These are phyloP conservation scores for Rhorus exstirpatorius DNA, from an alignment of 2,888 invertebrate genomes.

Conservation along the genomic window DNA sequence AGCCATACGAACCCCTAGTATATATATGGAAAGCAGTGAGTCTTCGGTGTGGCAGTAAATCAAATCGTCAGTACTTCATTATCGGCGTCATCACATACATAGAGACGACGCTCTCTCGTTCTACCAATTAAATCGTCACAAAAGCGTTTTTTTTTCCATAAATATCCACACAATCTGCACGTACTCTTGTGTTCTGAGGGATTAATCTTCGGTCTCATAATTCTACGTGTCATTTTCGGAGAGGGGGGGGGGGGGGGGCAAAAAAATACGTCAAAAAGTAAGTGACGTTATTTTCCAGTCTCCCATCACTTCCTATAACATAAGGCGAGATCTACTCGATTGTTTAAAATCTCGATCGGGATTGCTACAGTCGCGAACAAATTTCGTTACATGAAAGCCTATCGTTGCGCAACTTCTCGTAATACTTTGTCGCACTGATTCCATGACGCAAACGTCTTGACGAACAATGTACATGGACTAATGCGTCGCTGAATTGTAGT, in stretches of 20 bases:
- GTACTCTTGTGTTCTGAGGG: not conserved
- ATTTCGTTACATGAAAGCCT: not conserved
- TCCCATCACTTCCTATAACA: not conserved
- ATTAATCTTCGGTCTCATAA: not conserved
- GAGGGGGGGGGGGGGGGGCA: too few species aligned
- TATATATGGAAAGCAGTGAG: not conserved
- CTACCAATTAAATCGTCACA: not conserved
- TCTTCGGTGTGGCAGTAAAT: constrained; percentile 14
- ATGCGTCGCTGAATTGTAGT: too few species aligned
- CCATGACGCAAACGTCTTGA: not conserved
- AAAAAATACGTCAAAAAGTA: not conserved
- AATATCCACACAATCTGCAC: not conserved
- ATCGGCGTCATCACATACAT: not conserved
- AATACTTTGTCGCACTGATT: too few species aligned
- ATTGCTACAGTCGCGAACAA: not conserved
- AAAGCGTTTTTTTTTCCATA: not conserved
- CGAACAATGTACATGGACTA: too few species aligned
- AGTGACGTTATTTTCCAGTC: not conserved
- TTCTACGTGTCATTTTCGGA: too few species aligned
- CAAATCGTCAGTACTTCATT: constrained; percentile 3
- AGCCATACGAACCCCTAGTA: too few species aligned
- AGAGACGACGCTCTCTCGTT: not conserved
- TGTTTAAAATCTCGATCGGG: not conserved
- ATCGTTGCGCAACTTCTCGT: constrained; percentile 51
- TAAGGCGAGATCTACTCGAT: not conserved